These are phyloP conservation scores for Phymastichus coffea DNA, from an alignment of 1,140 invertebrate species.

Conservation along the genomic window DNA sequence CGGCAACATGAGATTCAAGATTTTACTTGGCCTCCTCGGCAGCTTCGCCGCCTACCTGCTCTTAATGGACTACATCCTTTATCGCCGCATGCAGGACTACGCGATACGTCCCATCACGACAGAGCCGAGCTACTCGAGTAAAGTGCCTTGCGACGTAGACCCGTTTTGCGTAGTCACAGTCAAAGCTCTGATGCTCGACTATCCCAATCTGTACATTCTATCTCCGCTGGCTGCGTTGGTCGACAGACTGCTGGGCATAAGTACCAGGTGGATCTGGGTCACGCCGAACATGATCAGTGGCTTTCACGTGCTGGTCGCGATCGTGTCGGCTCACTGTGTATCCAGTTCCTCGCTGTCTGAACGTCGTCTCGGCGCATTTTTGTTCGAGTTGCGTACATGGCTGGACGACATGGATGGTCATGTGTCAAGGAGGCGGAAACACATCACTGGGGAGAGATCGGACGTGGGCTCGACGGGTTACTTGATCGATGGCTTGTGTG, in stretches of 20 bases:
- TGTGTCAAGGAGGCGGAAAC: slow-evolving; percentile 69
- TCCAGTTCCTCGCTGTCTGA: slow-evolving; percentile 67
- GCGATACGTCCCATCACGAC: slow-evolving; percentile 39
- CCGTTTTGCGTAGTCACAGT: slow-evolving; percentile 74
- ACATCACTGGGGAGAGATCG: slow-evolving; percentile 69
- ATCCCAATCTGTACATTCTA: slow-evolving; percentile 75
- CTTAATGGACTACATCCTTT: slow-evolving; percentile 63
- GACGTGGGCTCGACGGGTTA: slow-evolving; percentile 72
- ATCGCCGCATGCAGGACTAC: slow-evolving; percentile 63
- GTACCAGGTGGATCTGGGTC: slow-evolving; percentile 62
- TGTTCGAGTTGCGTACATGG: slow-evolving; percentile 76
- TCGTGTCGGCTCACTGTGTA: slow-evolving; percentile 68
- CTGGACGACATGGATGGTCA: slow-evolving; percentile 79
- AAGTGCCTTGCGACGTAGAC: slow-evolving; percentile 67
- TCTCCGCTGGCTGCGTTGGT: slow-evolving; percentile 69
- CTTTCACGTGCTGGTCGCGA: slow-evolving; percentile 71
- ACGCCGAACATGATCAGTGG: slow-evolving; percentile 78
- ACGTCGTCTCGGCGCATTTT: slow-evolving; percentile 66
- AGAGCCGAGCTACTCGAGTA: slow-evolving; percentile 44
- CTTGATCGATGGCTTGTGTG: slow-evolving; percentile 73
- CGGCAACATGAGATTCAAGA: no score
- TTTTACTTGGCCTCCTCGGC: no score
- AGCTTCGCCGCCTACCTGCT: no score
- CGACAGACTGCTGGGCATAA: slow-evolving; percentile 65
- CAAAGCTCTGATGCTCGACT: slow-evolving; percentile 73